Base-by-base conservation (phyloP, 2,888 invertebrate species). In the Baronia brevicornis region DNA sequence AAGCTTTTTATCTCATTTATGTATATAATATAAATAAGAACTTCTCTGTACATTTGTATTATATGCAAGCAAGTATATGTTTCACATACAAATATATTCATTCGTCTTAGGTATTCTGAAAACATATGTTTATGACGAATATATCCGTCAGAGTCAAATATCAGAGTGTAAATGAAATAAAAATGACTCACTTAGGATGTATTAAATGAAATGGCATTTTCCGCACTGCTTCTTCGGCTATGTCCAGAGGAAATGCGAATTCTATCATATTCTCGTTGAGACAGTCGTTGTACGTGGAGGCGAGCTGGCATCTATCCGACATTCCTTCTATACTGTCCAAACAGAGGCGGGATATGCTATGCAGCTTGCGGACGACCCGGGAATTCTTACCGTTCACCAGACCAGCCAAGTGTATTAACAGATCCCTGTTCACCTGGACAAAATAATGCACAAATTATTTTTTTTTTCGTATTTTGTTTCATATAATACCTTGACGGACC, bases 171-270 rank as follows among this genome's bases (percentile, higher is more conserved):
- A 17, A 15, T 7, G 5, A 12, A 13, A 27, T 13, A 13, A 15
- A 6, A 38, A 24, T 37, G 30, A 68, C 79, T 70, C 44, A 82
- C 82, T 82, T 80, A 1, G 80, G 77, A 31, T 77, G 74, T 54
- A 79, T 78, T 2, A 82, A 56, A 53, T 82, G 84, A 33, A 80
- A 84, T 0, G 84, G 82, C 80, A 82, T 80, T 48, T 80, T 80
- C 18, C 73, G 63, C 0, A 80, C 80, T 0, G 74, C 79, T 29
- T 82, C 80, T 25, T 80, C 80, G 3, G 80, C 82, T 2, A 84
- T 66, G 3, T 82, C 82, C 1, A 80, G 44, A 0, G 84, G 82
- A 32, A 84, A 84, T 0, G 79, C 69, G 26, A 84, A 82, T 24
- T 82, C 84, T 8, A 69, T 51, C 82, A 82, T 82, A 40, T 80